Conservation (phyloP, 2,888 invertebrate genomes). For the Merodon equestris region DNA sequence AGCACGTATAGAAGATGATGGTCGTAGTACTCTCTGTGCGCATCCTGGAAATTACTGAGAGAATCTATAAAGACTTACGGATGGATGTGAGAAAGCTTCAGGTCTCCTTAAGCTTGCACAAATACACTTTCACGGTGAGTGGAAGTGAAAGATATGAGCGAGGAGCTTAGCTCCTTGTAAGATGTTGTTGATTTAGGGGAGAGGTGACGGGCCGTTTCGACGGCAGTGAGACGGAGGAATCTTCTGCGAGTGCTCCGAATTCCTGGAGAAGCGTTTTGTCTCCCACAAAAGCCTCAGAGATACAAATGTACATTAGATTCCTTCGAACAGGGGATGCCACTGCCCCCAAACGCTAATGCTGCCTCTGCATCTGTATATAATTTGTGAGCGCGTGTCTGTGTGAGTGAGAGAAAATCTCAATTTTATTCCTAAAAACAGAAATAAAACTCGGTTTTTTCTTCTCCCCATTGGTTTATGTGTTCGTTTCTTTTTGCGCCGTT, state of each 20-base stretch:
- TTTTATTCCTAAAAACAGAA: slow-evolving; percentile 48
- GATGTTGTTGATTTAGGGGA: slow-evolving; percentile 21
- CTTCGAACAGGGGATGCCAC: slow-evolving; percentile 12
- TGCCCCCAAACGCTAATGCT: not conserved
- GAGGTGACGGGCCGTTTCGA: not conserved
- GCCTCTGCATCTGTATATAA: no score
- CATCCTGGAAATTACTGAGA: slow-evolving; percentile 60
- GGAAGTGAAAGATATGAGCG: slow-evolving; percentile 16
- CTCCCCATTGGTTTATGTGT: not conserved
- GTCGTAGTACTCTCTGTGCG: slow-evolving; percentile 54
- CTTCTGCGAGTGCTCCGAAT: slow-evolving; percentile 60
- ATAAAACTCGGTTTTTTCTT: not conserved
- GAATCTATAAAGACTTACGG: slow-evolving; percentile 26
- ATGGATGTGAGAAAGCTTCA: slow-evolving; percentile 47
- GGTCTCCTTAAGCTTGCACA: slow-evolving; percentile 40
- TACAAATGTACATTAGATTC: slow-evolving; percentile 43
- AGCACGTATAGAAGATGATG: slow-evolving; percentile 11
- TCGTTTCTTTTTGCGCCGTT: not conserved
- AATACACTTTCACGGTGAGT: slow-evolving; percentile 28
- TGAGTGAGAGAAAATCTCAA: slow-evolving; percentile 59
- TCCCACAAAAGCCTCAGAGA: slow-evolving; percentile 44
- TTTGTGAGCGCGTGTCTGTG: slow-evolving; percentile 1
- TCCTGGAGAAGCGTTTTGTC: slow-evolving; percentile 48
- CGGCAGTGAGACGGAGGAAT: slow-evolving; percentile 1
- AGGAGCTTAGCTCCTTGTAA: slow-evolving; percentile 50